Conservation (phyloP, 2,888 invertebrate species). For the Brachylomia viminalis region DNA sequence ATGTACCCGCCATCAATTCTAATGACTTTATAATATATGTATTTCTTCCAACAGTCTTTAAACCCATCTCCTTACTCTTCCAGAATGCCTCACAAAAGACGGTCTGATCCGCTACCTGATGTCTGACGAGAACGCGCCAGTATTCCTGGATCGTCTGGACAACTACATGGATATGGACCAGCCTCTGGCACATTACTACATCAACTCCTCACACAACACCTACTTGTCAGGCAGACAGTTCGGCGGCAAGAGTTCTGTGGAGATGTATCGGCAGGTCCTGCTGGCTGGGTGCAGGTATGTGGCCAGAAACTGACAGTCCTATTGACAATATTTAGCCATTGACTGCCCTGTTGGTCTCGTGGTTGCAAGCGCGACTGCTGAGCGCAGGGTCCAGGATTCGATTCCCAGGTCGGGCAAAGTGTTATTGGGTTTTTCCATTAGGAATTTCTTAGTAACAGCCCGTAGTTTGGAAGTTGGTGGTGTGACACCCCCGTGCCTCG, state of each 20-base stretch:
- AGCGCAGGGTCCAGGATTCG: too few species aligned
- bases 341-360: too few species aligned
- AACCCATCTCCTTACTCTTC: conserved; percentile 53
- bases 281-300: conserved; percentile 98
- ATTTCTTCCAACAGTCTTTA: not conserved
- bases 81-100: conserved; percentile 97
- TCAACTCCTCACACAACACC: conserved; percentile 99
- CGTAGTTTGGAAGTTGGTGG: too few species aligned
- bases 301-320: fast-evolving
- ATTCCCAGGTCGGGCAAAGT: too few species aligned
- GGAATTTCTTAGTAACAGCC: too few species aligned
- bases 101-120: conserved; percentile 99
- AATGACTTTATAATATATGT: not conserved
- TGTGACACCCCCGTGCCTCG: too few species aligned
- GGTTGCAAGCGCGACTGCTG: too few species aligned
- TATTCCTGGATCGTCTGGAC: conserved; percentile 99
- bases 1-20: not conserved
- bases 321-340: not conserved
- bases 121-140: conserved; percentile 99
- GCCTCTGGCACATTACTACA: conserved; percentile 99
- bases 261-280: conserved; percentile 99
- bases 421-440: too few species aligned
- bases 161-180: conserved; percentile 99
- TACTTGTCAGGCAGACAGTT: conserved; percentile 98
- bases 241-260: conserved; percentile 99